phyloP scores from a whole-genome alignment of 2,113 vertebrate genomes.

The Archilochus colubris region DNA sequence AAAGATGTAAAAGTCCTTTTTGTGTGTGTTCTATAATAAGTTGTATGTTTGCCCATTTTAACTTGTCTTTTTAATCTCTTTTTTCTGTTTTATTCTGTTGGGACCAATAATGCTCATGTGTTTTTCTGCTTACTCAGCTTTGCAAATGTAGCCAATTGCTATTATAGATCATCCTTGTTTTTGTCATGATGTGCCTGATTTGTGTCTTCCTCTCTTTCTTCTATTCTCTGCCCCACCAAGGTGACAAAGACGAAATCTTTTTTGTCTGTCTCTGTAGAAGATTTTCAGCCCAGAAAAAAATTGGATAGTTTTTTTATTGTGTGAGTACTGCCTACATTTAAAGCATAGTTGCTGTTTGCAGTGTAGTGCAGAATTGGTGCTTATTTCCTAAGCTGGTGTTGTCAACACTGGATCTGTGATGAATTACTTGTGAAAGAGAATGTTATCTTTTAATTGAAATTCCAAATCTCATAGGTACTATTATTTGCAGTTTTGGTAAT shows the following conservation, averaged over 20 bases:
- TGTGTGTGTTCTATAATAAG: neutral
- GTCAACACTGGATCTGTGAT: neutral
- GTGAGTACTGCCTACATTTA: neutral
- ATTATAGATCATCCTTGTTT: neutral
- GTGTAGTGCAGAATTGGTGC: neutral
- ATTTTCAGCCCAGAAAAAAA: neutral
- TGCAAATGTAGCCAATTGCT: neutral
- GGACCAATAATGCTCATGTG: neutral
- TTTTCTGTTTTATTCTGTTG: neutral
- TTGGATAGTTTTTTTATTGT: neutral
- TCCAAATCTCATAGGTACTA: neutral
- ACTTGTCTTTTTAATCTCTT: neutral
- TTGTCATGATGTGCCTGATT: neutral
- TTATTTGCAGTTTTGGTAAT: conserved; percentile 5
- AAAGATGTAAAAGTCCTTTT: neutral
- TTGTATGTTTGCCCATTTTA: neutral
- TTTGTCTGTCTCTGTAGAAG: neutral
- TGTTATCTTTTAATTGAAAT: neutral
- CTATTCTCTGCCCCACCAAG: neutral
- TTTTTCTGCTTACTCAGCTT: conserved; percentile 45
- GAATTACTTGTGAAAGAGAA: neutral
- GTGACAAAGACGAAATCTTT: neutral
- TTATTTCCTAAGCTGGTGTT: neutral
- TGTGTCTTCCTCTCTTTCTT: neutral
- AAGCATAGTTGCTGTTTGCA: neutral